Evolutionary conservation across 2,888 invertebrate genomes (phyloP), one percentile per base, ranked within the genome.

Genomic region (Drosophila setosimentum): DNA sequence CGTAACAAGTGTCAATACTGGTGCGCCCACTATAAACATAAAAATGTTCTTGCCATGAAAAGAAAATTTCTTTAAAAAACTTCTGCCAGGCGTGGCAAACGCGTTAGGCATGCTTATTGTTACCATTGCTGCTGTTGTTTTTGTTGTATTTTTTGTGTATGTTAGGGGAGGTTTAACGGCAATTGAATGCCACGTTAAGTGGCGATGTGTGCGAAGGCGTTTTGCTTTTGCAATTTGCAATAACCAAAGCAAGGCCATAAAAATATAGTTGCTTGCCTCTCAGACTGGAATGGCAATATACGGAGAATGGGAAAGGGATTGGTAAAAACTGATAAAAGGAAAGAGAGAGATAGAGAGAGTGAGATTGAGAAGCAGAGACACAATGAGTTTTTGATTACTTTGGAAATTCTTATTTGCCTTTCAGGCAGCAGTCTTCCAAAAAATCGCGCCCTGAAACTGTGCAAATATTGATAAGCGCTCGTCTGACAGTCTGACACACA

Each of bases 301-400:
- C 16, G 18, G 13, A 59, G 69, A 32, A 21, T 18, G 24, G 7
- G 42, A 21, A 29, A 27, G 2, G 7, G 59, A 29, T 5, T n/a
- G 51, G 40, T 21, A 45, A 24, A 30, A 42, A 29, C 30, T 57
- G 27, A 58, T 27, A 45, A 45, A 45, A 16, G 3, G n/a, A 16
- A 49, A 13, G 33, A 45, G 35, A 13, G 18, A 27, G 2, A 57
- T 16, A 18, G 54, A 27, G 35, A 60, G 30, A 30, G 29, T 21
- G 37, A 33, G 55, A 57, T 48, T 61, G 53, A 61, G 68, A 71
- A 75, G 68, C 13, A 53, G 65, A 33, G 51, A 45, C 68, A 78
- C 89, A 88, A 90, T 88, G 87, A 86, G 87, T 83, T 88, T 90
- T 90, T 88, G 87, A 88, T 88, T 90, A 88, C 90, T 90, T 88